phyloP scores from a whole-genome alignment of 2,797 vertebrate genomes.

The Alosa sapidissima region DNA sequence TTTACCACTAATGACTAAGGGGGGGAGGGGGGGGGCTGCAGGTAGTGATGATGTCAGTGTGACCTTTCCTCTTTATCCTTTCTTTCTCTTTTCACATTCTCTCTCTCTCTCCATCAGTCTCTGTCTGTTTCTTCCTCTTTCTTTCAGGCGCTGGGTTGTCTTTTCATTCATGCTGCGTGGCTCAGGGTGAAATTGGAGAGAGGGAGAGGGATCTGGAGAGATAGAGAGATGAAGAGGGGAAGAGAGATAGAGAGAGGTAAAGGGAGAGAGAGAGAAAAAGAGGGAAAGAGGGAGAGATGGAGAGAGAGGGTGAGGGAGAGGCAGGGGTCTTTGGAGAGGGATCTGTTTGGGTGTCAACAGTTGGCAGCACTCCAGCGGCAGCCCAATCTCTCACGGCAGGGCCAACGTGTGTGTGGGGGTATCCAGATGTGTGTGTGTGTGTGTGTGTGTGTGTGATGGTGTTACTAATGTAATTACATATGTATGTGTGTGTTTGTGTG shows the following conservation, averaged over 20 bases:
- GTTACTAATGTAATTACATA: neutral
- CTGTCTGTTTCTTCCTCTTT: neutral
- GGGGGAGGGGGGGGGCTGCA: neutral
- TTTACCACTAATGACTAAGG: too few species aligned
- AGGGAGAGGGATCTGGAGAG: too few species aligned
- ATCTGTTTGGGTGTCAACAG: neutral
- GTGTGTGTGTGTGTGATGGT: neutral
- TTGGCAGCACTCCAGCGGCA: neutral
- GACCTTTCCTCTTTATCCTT: neutral
- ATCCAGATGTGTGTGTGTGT: neutral
- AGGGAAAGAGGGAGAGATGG: too few species aligned
- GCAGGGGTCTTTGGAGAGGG: neutral
- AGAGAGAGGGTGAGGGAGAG: neutral
- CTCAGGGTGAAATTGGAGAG: too few species aligned
- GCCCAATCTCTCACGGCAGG: neutral
- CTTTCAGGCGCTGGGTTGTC: too few species aligned
- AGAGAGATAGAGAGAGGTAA: too few species aligned
- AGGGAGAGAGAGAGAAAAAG: too few species aligned
- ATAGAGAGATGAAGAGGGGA: too few species aligned
- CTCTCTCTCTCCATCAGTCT: neutral
- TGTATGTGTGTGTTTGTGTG: neutral
- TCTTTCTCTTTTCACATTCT: too few species aligned
- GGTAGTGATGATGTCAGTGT: neutral
- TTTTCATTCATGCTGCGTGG: too few species aligned
- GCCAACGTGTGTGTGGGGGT: neutral